A percentile compares a stretch with the other conserved stretches of the same genome.
phyloP scores from a whole-genome alignment of 2,797 vertebrate species.

The Oreochromis mossambicus region DNA sequence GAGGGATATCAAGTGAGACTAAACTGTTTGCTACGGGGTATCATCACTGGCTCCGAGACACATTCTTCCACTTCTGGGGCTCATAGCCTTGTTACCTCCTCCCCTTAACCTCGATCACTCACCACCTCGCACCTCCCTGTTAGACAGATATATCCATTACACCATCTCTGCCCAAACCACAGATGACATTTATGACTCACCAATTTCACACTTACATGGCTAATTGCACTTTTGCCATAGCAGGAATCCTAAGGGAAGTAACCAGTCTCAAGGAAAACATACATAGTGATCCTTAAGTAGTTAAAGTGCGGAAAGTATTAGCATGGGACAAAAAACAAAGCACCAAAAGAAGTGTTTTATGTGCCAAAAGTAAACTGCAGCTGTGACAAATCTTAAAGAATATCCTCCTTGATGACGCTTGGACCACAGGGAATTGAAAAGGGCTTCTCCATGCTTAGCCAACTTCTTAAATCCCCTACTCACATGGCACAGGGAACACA shows the following conservation, averaged over 20 bases:
- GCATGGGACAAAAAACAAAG: neutral
- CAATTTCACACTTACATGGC: constrained; percentile 34
- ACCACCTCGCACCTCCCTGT: constrained; percentile 26
- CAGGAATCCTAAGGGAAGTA: neutral
- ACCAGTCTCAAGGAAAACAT: neutral
- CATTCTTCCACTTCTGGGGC: constrained; percentile 49
- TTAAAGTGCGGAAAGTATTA: neutral
- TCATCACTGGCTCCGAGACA: constrained; percentile 48
- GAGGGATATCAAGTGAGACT: constrained; percentile 31
- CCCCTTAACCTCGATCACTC: constrained; percentile 17
- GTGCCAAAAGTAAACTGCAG: neutral
- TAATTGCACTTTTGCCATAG: constrained; percentile 14
- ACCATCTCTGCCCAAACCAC: constrained; percentile 33
- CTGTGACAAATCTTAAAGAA: constrained; percentile 19
- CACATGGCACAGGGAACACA: constrained; percentile 22
- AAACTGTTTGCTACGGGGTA: constrained; percentile 54
- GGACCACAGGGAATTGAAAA: constrained; percentile 32
- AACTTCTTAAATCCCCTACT: constrained; percentile 27
- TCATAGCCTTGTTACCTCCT: neutral
- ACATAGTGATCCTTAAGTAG: neutral
- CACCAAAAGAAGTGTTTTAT: neutral
- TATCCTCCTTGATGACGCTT: neutral
- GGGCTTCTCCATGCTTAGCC: constrained; percentile 21
- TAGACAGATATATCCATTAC: constrained; percentile 45
- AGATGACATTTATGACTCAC: constrained; percentile 56